Evolutionary conservation across 2,888 invertebrate genomes (phyloP).

Genomic region (Drosophila mimetica): DNA sequence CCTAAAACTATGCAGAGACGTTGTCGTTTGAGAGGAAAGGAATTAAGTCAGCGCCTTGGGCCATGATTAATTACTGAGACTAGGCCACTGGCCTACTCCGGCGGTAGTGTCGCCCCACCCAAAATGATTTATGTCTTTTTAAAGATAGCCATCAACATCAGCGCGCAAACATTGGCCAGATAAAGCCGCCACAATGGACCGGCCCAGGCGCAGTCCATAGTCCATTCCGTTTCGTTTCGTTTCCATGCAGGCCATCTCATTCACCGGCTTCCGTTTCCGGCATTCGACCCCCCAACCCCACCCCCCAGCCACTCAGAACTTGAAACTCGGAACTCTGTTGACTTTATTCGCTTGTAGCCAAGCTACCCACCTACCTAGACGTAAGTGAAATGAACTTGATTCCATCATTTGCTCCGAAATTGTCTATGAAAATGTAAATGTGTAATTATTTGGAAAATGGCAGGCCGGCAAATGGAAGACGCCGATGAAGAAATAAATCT

Average conservation of each 20-base stretch:
- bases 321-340: constrained; percentile 19
- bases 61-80: constrained; percentile 72
- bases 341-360: constrained; percentile 34
- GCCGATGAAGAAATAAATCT: constrained; percentile 62
- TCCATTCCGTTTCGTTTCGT: constrained; percentile 9
- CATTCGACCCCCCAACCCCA: constrained; percentile 6
- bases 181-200: constrained; percentile 68
- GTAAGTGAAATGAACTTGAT: constrained; percentile 49
- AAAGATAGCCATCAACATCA: constrained; percentile 79
- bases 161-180: constrained; percentile 70
- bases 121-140: constrained; percentile 74
- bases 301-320: neutral
- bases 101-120: neutral
- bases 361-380: no score
- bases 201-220: constrained; percentile 13
- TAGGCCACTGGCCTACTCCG: constrained; percentile 50
- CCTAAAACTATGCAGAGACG: constrained; percentile 50
- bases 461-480: constrained; percentile 27
- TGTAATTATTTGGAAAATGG: constrained; percentile 78
- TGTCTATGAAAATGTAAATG: constrained; percentile 79
- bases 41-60: constrained; percentile 75
- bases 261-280: constrained; percentile 43
- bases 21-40: no score
- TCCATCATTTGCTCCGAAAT: constrained; percentile 63
- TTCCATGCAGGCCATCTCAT: constrained; percentile 2